A percentile compares a stretch with the other conserved stretches of the same genome.
These are phyloP conservation scores for Yponomeuta plumbellus DNA, from an alignment of 2,888 invertebrate genomes.

Conservation along the genomic window DNA sequence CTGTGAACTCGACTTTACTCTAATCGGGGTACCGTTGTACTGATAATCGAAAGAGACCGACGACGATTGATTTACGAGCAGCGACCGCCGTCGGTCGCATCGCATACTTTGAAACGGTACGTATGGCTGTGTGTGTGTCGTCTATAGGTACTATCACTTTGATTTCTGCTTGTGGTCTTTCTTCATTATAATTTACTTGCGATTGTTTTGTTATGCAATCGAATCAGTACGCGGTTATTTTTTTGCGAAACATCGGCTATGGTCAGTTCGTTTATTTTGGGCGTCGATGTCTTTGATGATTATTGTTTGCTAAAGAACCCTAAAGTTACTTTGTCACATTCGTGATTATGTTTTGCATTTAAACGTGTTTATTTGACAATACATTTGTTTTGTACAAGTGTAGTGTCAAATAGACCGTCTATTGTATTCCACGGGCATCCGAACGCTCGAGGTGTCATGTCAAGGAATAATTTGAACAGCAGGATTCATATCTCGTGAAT, in stretches of 20 bases:
- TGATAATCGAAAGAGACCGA: constrained; percentile 47
- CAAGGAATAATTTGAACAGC: not conserved
- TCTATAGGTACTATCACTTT: not conserved
- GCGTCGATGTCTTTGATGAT: not conserved
- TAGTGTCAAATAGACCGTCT: too few relatives aligned
- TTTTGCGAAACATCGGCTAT: not conserved
- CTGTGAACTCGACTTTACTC: constrained; percentile 28
- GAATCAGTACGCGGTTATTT: not conserved
- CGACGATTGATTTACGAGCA: constrained; percentile 44
- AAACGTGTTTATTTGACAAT: constrained; percentile 56
- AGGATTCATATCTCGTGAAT: not conserved
- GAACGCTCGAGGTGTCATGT: not conserved
- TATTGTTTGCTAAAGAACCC: not conserved
- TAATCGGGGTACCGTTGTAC: constrained; percentile 25
- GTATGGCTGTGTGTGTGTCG: constrained; percentile 29
- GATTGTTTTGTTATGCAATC: constrained; percentile 3
- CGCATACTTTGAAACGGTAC: constrained; percentile 59
- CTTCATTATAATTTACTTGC: constrained; percentile 1
- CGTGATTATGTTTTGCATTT: constrained; percentile 30
- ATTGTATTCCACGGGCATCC: not conserved
- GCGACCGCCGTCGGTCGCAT: constrained; percentile 20
- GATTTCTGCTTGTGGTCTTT: constrained; percentile 4
- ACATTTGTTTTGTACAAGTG: not conserved
- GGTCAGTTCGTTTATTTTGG: not conserved
- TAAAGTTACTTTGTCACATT: not conserved